phyloP scores from a whole-genome alignment of 1,140 invertebrate species.

The Drosophila subobscura region DNA sequence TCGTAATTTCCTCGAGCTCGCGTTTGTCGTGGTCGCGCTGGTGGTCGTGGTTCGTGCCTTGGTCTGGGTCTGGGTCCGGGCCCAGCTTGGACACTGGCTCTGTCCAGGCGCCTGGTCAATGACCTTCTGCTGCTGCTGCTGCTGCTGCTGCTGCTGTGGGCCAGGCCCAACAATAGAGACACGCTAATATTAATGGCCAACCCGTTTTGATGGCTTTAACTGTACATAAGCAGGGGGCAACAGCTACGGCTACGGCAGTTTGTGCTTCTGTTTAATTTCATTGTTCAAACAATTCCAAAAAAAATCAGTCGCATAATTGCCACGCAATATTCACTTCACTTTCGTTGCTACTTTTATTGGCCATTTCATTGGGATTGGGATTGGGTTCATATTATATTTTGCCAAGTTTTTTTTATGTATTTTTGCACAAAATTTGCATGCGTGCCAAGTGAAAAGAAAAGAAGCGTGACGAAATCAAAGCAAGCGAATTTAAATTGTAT shows the following conservation, averaged over 20 bases:
- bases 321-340: slow-evolving; percentile 56
- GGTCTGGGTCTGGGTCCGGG: no score
- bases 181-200: slow-evolving; percentile 59
- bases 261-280: slow-evolving; percentile 25
- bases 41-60: slow-evolving; percentile 39
- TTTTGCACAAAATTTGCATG: slow-evolving; percentile 58
- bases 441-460: slow-evolving; percentile 52
- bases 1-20: slow-evolving; percentile 20
- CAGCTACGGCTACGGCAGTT: slow-evolving; percentile 4
- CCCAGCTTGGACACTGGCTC: no score
- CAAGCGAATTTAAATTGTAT: slow-evolving; percentile 47
- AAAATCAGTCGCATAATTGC: slow-evolving; percentile 54
- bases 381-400: slow-evolving; percentile 33
- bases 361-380: slow-evolving; percentile 17
- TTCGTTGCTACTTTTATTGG: slow-evolving; percentile 34
- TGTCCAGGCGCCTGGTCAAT: slow-evolving; percentile 47
- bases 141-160: slow-evolving; percentile 3
- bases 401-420: slow-evolving; percentile 38
- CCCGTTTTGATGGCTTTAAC: slow-evolving; percentile 48
- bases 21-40: slow-evolving; percentile 29
- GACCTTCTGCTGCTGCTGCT: slow-evolving; percentile 15
- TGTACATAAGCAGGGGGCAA: slow-evolving; percentile 9
- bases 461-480: slow-evolving; percentile 32
- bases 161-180: slow-evolving; percentile 51
- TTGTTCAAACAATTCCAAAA: slow-evolving; percentile 28